Evolutionary conservation across 2,113 vertebrate species (phyloP).

Genomic region (Asarcornis scutulata): DNA sequence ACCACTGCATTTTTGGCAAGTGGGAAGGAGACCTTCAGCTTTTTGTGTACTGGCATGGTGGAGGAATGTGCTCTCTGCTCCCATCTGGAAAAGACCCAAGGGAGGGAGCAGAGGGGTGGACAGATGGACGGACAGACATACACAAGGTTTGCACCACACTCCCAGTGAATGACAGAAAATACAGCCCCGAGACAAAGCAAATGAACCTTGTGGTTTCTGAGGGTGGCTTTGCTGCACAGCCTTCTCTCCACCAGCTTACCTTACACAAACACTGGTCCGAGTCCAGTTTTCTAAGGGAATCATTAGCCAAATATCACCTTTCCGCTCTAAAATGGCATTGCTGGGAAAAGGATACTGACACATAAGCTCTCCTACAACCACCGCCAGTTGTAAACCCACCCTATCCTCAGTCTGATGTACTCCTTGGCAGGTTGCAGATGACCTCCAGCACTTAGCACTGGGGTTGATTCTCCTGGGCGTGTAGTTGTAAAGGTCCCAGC

Average conservation of each 20-base stretch:
- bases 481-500: not conserved
- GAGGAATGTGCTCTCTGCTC: not conserved
- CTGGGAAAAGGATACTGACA: not conserved
- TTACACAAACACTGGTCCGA: not conserved
- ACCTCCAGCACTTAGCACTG: not conserved
- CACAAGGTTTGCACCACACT: not conserved
- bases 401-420: not conserved
- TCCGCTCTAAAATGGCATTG: not conserved
- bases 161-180: not conserved
- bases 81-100: not conserved
- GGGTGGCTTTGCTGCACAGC: not conserved
- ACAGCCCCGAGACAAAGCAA: not conserved
- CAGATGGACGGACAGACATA: too few relatives aligned
- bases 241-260: not conserved
- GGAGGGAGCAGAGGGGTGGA: too few relatives aligned
- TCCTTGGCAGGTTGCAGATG: not conserved
- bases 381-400: not conserved
- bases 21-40: not conserved
- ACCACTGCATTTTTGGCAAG: accelerated
- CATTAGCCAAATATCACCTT: not conserved
- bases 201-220: not conserved
- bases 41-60: accelerated
- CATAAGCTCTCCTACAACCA: not conserved
- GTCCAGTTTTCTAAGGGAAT: not conserved
- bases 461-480: not conserved